phyloP scores from a whole-genome alignment of 2,113 vertebrate species.

The Actinemys pallida region DNA sequence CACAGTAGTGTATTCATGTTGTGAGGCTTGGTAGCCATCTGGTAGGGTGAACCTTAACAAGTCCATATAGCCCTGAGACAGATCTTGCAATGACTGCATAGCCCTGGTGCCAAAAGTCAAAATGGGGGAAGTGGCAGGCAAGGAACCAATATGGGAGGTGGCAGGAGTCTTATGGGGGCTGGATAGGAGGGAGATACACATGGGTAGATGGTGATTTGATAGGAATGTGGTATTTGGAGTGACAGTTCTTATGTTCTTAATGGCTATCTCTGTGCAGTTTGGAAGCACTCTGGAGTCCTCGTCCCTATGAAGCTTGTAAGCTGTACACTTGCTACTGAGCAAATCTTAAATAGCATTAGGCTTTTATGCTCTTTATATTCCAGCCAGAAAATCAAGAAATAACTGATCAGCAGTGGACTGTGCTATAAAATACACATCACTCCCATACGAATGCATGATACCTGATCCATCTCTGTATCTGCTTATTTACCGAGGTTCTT shows the following conservation, averaged over 20 bases:
- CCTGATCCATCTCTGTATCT: not conserved
- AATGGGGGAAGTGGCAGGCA: not conserved
- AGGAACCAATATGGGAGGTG: not conserved
- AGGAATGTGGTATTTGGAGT: accelerated
- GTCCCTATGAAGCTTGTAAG: not conserved
- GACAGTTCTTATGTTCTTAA: too few relatives aligned
- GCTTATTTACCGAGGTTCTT: not conserved
- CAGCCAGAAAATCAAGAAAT: not conserved
- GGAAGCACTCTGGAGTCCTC: not conserved
- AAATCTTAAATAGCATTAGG: not conserved
- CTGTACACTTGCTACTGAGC: not conserved
- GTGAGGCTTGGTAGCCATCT: not conserved
- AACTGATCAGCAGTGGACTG: not conserved
- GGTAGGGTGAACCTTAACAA: not conserved
- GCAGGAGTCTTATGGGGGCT: not conserved
- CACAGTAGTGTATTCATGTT: not conserved
- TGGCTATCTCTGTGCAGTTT: accelerated
- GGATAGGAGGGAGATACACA: not conserved
- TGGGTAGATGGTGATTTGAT: not conserved
- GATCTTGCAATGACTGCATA: not conserved
- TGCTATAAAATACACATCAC: not conserved
- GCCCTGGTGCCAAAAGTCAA: not conserved
- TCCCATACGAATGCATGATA: not conserved
- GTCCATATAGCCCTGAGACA: slow-evolving; percentile 22
- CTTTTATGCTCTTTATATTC: not conserved